These are phyloP conservation scores for Agrotis clavis DNA, from an alignment of 2,888 invertebrate species.

Conservation along the genomic window DNA sequence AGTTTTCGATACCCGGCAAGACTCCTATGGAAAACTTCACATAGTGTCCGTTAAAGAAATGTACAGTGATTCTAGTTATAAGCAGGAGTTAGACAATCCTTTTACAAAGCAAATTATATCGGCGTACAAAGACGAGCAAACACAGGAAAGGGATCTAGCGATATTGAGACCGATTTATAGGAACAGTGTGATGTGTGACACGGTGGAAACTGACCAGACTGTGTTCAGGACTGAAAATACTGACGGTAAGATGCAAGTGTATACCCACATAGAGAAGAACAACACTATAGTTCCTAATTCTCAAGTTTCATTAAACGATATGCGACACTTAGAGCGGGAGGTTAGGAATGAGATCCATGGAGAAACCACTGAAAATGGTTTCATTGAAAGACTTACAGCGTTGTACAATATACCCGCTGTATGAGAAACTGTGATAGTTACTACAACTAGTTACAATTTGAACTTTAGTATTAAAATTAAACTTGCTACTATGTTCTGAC, in stretches of 20 bases:
- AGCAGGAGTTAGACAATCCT: conserved; percentile 59
- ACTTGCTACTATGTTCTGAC: conserved; percentile 23
- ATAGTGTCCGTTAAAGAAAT: conserved; percentile 69
- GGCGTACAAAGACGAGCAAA: conserved; percentile 69
- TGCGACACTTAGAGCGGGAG: conserved; percentile 78
- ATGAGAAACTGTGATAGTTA: conserved; percentile 66
- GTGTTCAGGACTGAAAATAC: conserved; percentile 75
- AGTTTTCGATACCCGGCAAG: conserved; percentile 70
- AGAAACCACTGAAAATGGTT: conserved; percentile 79
- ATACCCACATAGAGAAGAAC: conserved; percentile 80
- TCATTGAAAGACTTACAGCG: conserved; percentile 82
- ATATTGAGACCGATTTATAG: conserved; percentile 74
- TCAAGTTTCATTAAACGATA: conserved; percentile 71
- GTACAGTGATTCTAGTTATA: conserved; percentile 68
- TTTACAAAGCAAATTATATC: conserved; percentile 59
- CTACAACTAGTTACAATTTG: conserved; percentile 45
- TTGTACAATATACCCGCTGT: conserved; percentile 84
- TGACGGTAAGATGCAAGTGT: conserved; percentile 84
- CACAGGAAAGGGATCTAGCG: conserved; percentile 76
- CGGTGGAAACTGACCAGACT: conserved; percentile 64
- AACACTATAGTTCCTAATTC: conserved; percentile 70
- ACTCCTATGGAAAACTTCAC: conserved; percentile 70
- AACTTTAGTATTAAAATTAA: conserved; percentile 17
- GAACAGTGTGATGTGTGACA: conserved; percentile 55
- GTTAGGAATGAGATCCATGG: conserved; percentile 73